These are phyloP conservation scores for Catostylus mosaicus DNA, from an alignment of 30 jellyfish, hydroid and myxozoan species.

Conservation along the genomic window DNA sequence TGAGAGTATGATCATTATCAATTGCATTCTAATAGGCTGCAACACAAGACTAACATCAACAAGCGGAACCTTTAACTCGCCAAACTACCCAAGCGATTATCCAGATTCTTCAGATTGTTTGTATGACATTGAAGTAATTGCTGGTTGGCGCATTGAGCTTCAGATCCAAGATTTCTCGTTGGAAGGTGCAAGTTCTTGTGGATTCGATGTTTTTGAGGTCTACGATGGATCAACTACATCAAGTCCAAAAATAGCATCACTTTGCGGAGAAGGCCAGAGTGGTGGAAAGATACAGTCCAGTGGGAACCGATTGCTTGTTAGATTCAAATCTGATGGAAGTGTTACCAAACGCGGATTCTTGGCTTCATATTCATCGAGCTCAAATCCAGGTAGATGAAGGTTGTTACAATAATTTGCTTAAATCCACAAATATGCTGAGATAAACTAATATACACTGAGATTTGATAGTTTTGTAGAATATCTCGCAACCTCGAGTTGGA, in stretches of 20 bases:
- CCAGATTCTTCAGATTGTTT: neutral
- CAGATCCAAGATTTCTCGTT: neutral
- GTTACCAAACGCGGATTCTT: neutral
- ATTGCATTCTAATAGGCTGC: neutral
- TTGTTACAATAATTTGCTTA: too few species aligned
- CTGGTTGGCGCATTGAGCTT: neutral
- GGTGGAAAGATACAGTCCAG: neutral
- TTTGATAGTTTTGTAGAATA: too few species aligned
- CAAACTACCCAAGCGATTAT: neutral
- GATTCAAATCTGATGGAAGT: conserved; percentile 1
- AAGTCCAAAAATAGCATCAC: neutral
- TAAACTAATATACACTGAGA: too few species aligned
- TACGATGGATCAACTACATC: neutral
- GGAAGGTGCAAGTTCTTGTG: neutral
- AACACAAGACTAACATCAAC: neutral
- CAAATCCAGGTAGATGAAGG: too few species aligned
- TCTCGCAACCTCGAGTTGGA: too few species aligned
- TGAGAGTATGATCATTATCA: too few species aligned
- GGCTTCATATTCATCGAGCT: neutral
- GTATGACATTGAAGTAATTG: neutral
- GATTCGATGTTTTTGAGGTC: neutral
- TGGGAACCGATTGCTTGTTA: neutral
- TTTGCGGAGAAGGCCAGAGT: neutral
- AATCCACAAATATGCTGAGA: too few species aligned
- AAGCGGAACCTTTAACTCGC: neutral